Conservation (phyloP, 2,113 vertebrate genomes). For the Serinus canaria region DNA sequence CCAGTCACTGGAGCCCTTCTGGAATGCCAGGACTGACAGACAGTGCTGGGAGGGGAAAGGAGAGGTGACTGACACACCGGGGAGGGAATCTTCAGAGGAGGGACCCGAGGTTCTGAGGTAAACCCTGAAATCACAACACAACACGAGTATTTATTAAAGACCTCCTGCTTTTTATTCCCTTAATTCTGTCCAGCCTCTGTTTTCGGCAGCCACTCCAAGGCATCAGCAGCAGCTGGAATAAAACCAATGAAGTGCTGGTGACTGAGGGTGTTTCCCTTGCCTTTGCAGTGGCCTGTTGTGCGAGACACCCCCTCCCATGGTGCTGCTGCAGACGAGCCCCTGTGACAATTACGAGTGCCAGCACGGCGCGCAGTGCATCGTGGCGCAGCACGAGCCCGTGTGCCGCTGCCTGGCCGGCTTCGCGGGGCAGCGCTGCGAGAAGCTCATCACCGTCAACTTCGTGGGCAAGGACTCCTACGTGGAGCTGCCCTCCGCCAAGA, state of each 20-base stretch:
- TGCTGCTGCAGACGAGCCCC: slow-evolving; percentile 95
- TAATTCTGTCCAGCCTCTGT: no score
- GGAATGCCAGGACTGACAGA: no score
- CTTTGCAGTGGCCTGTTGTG: slow-evolving; percentile 87
- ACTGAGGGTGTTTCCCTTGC: neutral
- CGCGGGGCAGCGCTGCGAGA: slow-evolving; percentile 90
- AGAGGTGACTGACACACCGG: no score
- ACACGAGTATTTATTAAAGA: no score
- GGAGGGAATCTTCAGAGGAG: no score
- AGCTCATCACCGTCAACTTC: slow-evolving; percentile 93
- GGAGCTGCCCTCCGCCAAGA: slow-evolving; percentile 85
- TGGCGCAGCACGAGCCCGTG: slow-evolving; percentile 85
- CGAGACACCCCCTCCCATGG: slow-evolving; percentile 94
- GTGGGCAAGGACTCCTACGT: slow-evolving; percentile 91
- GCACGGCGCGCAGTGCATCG: slow-evolving; percentile 90
- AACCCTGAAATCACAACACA: no score
- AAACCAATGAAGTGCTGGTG: rapidly evolving
- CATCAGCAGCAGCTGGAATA: neutral
- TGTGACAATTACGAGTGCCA: slow-evolving; percentile 95
- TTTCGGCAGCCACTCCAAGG: neutral
- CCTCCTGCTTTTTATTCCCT: neutral
- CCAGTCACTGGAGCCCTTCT: no score
- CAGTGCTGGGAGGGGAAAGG: no score
- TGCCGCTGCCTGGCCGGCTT: slow-evolving; percentile 93
- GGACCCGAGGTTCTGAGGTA: no score